A percentile compares a stretch with the other conserved stretches of the same genome.
phyloP scores from a whole-genome alignment of 2,888 invertebrate genomes.

The Rapana venosa region DNA sequence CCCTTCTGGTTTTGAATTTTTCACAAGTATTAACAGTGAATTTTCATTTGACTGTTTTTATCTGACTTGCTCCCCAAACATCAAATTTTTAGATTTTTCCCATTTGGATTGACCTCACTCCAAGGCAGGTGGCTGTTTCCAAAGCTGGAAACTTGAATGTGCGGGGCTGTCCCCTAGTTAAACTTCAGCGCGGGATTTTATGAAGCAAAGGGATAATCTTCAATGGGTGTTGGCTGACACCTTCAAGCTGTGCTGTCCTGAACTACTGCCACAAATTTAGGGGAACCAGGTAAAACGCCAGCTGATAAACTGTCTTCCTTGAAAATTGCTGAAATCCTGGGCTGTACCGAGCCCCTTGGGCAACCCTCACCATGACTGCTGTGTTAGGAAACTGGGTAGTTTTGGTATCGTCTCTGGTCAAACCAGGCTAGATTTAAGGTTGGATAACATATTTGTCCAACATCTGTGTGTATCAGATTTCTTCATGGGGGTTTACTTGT shows the following conservation, averaged over 20 bases:
- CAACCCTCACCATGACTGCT: background rate
- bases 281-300: background rate
- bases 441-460: background rate
- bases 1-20: background rate
- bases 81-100: background rate
- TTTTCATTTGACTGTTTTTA: background rate
- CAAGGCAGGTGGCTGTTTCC: background rate
- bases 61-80: background rate
- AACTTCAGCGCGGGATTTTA: background rate
- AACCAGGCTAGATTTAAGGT: background rate
- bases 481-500: constrained; percentile 15
- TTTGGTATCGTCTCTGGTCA: background rate
- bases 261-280: background rate
- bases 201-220: background rate
- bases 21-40: background rate
- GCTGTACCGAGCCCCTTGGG: background rate
- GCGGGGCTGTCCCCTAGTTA: background rate
- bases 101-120: background rate
- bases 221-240: background rate
- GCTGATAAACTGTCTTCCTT: background rate
- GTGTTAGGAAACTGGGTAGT: background rate
- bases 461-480: constrained; percentile 2
- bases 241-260: constrained; percentile 5
- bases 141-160: background rate
- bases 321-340: background rate